Evolutionary conservation across 2,113 vertebrate genomes (phyloP).

Genomic region (Hippocampus barbouri): DNA sequence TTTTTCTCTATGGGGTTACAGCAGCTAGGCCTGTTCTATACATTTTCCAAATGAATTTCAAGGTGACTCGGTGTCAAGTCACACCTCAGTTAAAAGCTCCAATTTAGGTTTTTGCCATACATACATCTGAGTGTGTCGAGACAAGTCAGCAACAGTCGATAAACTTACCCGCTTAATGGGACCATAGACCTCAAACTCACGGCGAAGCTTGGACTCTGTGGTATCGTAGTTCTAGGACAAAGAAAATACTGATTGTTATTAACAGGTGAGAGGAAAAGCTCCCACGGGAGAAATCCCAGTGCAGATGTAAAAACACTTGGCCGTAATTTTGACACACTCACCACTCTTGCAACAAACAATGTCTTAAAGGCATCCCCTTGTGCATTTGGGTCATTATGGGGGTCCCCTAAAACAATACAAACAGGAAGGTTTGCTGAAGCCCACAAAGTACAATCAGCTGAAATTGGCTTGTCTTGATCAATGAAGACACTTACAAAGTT

Average conservation of each 20-base stretch:
- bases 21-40: too few relatives aligned
- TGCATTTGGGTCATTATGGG: conserved; percentile 89
- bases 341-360: conserved; percentile 89
- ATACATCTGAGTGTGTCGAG: too few relatives aligned
- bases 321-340: conserved; percentile 60
- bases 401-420: conserved; percentile 77
- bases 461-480: not conserved
- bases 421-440: not conserved
- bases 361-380: conserved; percentile 95
- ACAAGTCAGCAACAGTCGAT: not conserved
- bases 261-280: not conserved
- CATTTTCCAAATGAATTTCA: too few relatives aligned
- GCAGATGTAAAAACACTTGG: not conserved
- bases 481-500: conserved; percentile 80
- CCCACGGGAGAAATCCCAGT: not conserved
- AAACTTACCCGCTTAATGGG: conserved; percentile 86
- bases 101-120: too few relatives aligned
- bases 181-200: conserved; percentile 92
- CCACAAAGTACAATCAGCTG: not conserved
- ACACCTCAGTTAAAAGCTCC: too few relatives aligned
- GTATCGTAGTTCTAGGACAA: conserved; percentile 86
- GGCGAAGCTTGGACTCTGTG: conserved; percentile 88
- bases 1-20: too few relatives aligned
- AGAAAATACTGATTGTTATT: not conserved
- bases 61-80: too few relatives aligned